A percentile compares a stretch with the other conserved stretches of the same genome.
phyloP scores from a whole-genome alignment of 1,140 invertebrate genomes.

The Neotoxoptera formosana region DNA sequence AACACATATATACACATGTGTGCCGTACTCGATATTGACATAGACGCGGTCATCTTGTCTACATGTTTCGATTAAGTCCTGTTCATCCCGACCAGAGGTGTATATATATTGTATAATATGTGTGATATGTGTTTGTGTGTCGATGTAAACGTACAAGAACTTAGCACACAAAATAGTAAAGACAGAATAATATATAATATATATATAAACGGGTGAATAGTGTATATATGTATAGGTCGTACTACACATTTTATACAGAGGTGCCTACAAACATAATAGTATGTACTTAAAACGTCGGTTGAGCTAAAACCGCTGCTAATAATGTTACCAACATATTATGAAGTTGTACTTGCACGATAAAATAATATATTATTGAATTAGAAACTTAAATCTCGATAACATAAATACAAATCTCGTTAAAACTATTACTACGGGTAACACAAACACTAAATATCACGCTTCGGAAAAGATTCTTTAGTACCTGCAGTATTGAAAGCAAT shows the following conservation, averaged over 20 bases:
- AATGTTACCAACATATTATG: background rate
- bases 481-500: background rate
- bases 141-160: background rate
- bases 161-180: background rate
- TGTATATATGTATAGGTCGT: background rate
- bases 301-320: background rate
- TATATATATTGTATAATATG: too few species aligned
- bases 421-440: background rate
- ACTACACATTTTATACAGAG: background rate
- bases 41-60: constrained; percentile 17
- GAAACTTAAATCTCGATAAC: background rate
- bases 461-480: background rate
- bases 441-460: background rate
- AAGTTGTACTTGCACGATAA: background rate
- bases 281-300: background rate
- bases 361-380: background rate
- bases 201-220: too few species aligned
- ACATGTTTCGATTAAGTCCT: background rate
- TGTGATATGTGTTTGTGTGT: background rate
- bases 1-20: background rate
- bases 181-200: background rate
- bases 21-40: background rate
- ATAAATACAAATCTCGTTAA: background rate
- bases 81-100: background rate
- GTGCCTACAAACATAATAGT: background rate